phyloP scores from a whole-genome alignment of 2,113 vertebrate species.

The Bufo bufo region DNA sequence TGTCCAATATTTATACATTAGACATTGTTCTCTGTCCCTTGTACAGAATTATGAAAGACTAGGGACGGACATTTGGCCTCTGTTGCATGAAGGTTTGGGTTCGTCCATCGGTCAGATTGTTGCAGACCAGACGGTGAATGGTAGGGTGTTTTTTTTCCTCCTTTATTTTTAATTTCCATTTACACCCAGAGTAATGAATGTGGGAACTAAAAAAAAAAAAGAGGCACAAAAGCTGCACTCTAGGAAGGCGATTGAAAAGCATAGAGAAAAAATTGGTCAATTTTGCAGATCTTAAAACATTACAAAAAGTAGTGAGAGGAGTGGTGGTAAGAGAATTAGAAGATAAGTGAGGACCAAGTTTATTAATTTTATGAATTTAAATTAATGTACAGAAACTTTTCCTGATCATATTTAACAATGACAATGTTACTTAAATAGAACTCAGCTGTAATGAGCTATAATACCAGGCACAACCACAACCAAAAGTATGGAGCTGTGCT shows the following conservation, averaged over 20 bases:
- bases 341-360: neutral
- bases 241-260: neutral
- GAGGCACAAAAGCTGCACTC: neutral
- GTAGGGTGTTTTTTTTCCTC: neutral
- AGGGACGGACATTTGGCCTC: slow-evolving; percentile 22
- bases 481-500: neutral
- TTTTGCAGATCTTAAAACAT: neutral
- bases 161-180: neutral
- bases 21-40: neutral
- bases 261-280: neutral
- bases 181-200: neutral
- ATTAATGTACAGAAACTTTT: neutral
- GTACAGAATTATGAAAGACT: slow-evolving; percentile 14
- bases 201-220: neutral
- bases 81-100: neutral
- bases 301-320: neutral
- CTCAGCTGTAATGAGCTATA: neutral
- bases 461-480: neutral
- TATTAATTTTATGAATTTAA: neutral
- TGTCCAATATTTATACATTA: slow-evolving; percentile 11
- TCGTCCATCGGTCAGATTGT: slow-evolving; percentile 21
- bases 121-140: neutral
- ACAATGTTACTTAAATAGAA: too few species aligned
- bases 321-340: neutral
- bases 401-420: too few species aligned